Base-by-base conservation (phyloP, 53 echinoderm and acorn worm genomes). In the Crossaster papposus region DNA sequence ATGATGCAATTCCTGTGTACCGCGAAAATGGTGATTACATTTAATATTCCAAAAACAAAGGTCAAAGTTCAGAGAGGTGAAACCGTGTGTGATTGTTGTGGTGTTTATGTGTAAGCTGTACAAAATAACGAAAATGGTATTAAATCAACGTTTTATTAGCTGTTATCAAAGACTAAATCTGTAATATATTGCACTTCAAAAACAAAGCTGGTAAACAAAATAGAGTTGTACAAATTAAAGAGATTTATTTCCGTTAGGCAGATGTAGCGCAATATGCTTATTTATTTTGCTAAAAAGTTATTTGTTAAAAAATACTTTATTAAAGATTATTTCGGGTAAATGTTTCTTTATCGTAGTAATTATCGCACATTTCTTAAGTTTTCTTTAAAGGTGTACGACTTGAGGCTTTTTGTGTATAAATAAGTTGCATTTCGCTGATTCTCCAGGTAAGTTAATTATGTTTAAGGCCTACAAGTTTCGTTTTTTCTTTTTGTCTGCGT, bases 261-360 rank as follows among this genome's bases (percentile, higher is more conserved):
- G 10, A 34, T 14, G 17, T 73, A 50, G 78, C 78, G 51, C 50
- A 51, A 51, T 51, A 78, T 50, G 26, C 28, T 35, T 51, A 78
- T 78, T 78, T 78, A 78, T 78, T 78, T 78, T 78, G 78, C 78
- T 44, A 51, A 74, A 74, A 35, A 33, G 33, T 35, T 74, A 35
- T 32, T 33, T 33, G 36, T 74, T 74, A 20, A 44, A 20, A 44
- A 44, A 74, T 74, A 74, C 31, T 74, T 74, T 74, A 34, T 68
- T 68, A 23, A 74, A 74, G n/a, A n/a, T 5, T 20, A 74, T 74
- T 4, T 31, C 10, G 75, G 75, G 75, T 74, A 9, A 17, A 74
- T 35, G 12, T 74, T 74, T 74, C 36, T 14, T 35, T 74, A 36
- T 33, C 36, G 14, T 29, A 14, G 14, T 71, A n/a, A 71, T 44